These are phyloP conservation scores for human (Homo sapiens) DNA, from an alignment of 2,113 vertebrate genomes.

Conservation along the genomic window GRCh38 chr18:34767501-34768000, in stretches of 20 bases:
- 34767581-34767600: neutral
- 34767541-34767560: neutral
- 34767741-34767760: too few species aligned
- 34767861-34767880: neutral
- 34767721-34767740: neutral
- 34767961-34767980: neutral
- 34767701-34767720: too few species aligned
- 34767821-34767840: neutral
- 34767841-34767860: neutral
- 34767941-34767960: neutral
- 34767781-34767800: neutral
- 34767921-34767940: neutral
- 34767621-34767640: neutral
- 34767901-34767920: neutral
- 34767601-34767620: neutral
- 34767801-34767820: neutral
- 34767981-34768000: neutral
- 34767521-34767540: neutral
- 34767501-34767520: neutral
- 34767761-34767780: neutral
- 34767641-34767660: neutral
- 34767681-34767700: neutral
- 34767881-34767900: neutral
- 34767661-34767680: neutral
- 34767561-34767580: neutral